Evolutionary conservation across 2,888 invertebrate species (phyloP), one percentile per base, ranked within the genome.

Genomic region (Drosophila melanosoma): DNA sequence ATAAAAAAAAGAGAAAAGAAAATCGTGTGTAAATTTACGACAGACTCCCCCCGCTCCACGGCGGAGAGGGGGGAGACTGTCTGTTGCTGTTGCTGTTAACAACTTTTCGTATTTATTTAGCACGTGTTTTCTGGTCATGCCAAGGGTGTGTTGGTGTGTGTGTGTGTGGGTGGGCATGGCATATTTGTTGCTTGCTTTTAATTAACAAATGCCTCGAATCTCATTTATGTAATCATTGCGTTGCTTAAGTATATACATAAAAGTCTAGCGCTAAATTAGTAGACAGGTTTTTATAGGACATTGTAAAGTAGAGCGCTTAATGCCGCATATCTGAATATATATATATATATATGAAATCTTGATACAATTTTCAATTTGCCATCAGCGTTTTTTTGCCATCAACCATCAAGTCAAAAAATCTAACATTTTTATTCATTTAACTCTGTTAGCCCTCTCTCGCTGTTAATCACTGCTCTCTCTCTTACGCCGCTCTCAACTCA

Each of bases 121-220:
- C 84, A 87, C 87, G 84, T 84, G 87, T 69, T 84, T 69, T 38
- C 26, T 32, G 45, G 45, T 8, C 6, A 23, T 32, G 40, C 17
- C 11, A 5, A 20, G 48, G 29, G 45, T 45, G 45, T 12, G 20
- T 3, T 20, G 23, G 15, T 3, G 12, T 7, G 20, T 12, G 40
- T 38, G 38, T 10, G 20, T 2, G 11, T 26, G 23, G 36, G 58
- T 23, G 40, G 42, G 26, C 26, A 29, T 8, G 38, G 75, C 70
- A 62, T 71, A 87, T 79, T 77, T 82, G 82, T 69, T 78, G 74
- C 89, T 75, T 87, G 68, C 78, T 82, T 89, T 89, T 89, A 89
- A 86, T 89, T 86, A 86, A 84, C 82, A 85, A 86, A 86, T 89
- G 76, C 86, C 81, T 80, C 40, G 66, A 65, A 82, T 66, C 60